phyloP scores from a whole-genome alignment of 2,797 vertebrate species.

The Sphaeramia orbicularis region DNA sequence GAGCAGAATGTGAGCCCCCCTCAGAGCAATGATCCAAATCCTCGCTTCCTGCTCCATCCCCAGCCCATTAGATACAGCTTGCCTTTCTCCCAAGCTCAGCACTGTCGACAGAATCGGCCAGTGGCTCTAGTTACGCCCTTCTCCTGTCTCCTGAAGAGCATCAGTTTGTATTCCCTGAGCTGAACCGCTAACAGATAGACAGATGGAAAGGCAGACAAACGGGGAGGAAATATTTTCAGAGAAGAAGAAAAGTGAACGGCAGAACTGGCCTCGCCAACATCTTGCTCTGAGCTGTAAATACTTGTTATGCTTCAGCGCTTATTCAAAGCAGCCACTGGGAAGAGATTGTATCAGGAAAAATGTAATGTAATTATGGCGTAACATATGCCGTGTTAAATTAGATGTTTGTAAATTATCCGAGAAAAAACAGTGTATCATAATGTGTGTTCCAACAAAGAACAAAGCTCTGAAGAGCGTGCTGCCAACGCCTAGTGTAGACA shows the following conservation, averaged over 20 bases:
- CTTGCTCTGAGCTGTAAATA: constrained; percentile 59
- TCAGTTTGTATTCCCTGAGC: constrained; percentile 38
- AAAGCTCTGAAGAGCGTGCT: constrained; percentile 18
- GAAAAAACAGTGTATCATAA: constrained; percentile 25
- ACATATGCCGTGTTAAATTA: constrained; percentile 58
- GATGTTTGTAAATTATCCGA: constrained; percentile 45
- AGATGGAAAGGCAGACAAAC: constrained; percentile 26
- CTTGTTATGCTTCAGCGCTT: constrained; percentile 46
- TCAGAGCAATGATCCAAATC: constrained; percentile 62
- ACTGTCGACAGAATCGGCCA: constrained; percentile 52
- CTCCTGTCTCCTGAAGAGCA: constrained; percentile 68
- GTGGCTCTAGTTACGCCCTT: constrained; percentile 72
- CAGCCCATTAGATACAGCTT: constrained; percentile 62
- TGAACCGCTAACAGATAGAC: constrained; percentile 10
- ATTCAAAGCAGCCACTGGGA: constrained; percentile 35
- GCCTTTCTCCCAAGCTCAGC: constrained; percentile 70
- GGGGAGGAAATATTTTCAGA: constrained; percentile 27
- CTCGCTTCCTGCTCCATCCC: constrained; percentile 61
- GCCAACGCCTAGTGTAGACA: constrained; percentile 3
- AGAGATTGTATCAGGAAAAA: constrained; percentile 52
- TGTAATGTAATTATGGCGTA: constrained; percentile 63
- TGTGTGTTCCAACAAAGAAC: constrained; percentile 17
- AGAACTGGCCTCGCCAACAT: constrained; percentile 23
- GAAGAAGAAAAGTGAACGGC: constrained; percentile 42
- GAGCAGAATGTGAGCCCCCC: constrained; percentile 77